Base-by-base conservation (phyloP, 2,888 invertebrate species). In the Nemapogon koenigi region DNA sequence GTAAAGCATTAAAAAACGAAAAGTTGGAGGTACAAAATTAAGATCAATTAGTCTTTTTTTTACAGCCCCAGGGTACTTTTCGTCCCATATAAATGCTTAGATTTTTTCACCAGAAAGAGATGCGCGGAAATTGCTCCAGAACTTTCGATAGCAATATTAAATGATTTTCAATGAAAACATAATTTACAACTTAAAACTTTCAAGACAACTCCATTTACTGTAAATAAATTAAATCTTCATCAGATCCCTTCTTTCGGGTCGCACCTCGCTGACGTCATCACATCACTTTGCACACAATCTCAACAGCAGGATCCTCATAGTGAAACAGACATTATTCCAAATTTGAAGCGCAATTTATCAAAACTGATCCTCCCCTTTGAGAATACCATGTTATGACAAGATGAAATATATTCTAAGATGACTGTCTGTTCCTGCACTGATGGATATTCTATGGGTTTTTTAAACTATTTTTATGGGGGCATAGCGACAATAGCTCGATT, bases 281-380 rank as follows among this genome's bases (percentile, higher is more conserved):
- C 66, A 26, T 27, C 27, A 37, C 37, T 27, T 16, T 22, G 19
- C 33, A 11, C 33, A 33, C 33, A 33, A 18, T 19, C 10, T 27
- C 56, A 50, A 49, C 49, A 49, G 46, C 50, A 59, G 66, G 67
- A 67, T n/a, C n/a, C n/a, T n/a, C n/a, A n/a, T 71, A 62, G 65
- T 73, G 76, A 76, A 76, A 76, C 73, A 78, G 76, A 78, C 76
- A 78, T 78, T 75, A 76, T 73, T 57, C 68, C 63, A 63, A 69
- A 71, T 76, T 73, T 63, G 60, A 72, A 72, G 59, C 67, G 69
- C 73, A 73, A 78, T 78, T 72, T 73, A 78, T 78, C 78, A 75
- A 67, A 52, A 57, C 53, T 56, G 66, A 69, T 66, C 71, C 68
- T 50, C 53, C 59, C 61, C 66, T 73, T 71, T 72, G 72, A 72